These are phyloP conservation scores for Platyura marginata DNA, from an alignment of 1,140 invertebrate genomes.

Conservation along the genomic window DNA sequence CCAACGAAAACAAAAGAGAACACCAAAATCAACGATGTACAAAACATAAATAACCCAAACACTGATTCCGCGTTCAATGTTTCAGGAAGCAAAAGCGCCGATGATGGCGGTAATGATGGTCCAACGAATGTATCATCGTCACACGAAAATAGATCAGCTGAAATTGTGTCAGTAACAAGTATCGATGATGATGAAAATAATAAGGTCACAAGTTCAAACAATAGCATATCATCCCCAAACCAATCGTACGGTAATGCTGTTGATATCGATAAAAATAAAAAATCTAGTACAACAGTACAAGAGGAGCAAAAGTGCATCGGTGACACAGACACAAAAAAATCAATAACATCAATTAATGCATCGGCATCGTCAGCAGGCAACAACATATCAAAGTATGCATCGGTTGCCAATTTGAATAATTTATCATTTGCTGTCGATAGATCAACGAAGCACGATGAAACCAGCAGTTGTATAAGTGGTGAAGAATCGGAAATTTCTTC, in stretches of 20 bases:
- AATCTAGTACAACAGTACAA: too few relatives aligned
- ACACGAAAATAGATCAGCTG: background rate
- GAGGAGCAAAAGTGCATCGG: background rate
- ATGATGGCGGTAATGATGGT: background rate
- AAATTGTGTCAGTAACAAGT: background rate
- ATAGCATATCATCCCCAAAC: too few relatives aligned
- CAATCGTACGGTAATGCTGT: too few relatives aligned
- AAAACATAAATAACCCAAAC: background rate
- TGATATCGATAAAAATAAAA: too few relatives aligned
- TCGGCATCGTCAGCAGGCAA: background rate
- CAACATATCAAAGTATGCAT: background rate
- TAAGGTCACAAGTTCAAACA: background rate
- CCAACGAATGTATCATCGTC: background rate
- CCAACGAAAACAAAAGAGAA: background rate
- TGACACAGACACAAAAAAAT: background rate
- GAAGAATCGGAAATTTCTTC: background rate
- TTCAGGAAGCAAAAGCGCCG: background rate
- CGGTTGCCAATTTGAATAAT: constrained; percentile 2
- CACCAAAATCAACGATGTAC: background rate
- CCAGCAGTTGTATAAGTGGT: background rate
- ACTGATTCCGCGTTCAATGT: background rate
- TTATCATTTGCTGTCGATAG: background rate
- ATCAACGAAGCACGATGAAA: background rate
- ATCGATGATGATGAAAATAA: background rate
- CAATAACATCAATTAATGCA: background rate